Conservation (phyloP, 2,113 vertebrate species). For the Macquaria australasica region DNA sequence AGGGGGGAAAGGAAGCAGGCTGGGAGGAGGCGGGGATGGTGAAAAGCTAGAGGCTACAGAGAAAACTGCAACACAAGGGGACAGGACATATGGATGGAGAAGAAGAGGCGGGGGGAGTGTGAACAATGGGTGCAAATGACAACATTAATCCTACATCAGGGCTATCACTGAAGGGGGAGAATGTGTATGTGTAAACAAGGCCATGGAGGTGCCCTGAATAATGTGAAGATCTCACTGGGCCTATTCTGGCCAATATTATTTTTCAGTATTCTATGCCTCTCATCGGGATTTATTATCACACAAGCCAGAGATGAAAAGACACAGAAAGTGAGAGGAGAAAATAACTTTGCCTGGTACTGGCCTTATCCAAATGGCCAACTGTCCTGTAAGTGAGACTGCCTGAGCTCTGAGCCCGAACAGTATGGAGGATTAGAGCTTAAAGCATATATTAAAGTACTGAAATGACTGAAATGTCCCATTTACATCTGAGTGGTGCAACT, state of each 20-base stretch:
- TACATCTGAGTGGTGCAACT: slow-evolving; percentile 47
- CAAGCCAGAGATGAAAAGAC: slow-evolving; percentile 6
- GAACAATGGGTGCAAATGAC: slow-evolving; percentile 54
- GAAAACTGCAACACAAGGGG: slow-evolving; percentile 38
- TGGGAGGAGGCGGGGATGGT: slow-evolving; percentile 43
- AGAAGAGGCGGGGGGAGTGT: slow-evolving; percentile 11
- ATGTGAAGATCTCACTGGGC: slow-evolving; percentile 10
- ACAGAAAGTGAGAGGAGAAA: not conserved
- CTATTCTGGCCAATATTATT: slow-evolving; percentile 13
- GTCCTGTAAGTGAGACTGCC: not conserved
- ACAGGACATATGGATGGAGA: slow-evolving; percentile 49
- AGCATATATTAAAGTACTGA: slow-evolving; percentile 48
- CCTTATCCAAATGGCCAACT: slow-evolving; percentile 10
- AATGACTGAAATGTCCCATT: slow-evolving; percentile 58
- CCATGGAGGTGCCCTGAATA: slow-evolving; percentile 52
- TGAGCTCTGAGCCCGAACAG: slow-evolving; percentile 14
- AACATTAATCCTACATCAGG: slow-evolving; percentile 57
- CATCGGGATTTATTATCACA: slow-evolving; percentile 11
- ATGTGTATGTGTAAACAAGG: slow-evolving; percentile 60
- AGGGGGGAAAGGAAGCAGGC: slow-evolving; percentile 45
- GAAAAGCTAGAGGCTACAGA: slow-evolving; percentile 37
- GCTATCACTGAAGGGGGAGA: slow-evolving; percentile 32
- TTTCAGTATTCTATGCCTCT: slow-evolving; percentile 29
- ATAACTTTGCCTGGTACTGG: not conserved
- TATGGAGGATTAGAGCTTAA: slow-evolving; percentile 39